phyloP scores from a whole-genome alignment of 2,888 invertebrate species.

The Zonitis immaculata region DNA sequence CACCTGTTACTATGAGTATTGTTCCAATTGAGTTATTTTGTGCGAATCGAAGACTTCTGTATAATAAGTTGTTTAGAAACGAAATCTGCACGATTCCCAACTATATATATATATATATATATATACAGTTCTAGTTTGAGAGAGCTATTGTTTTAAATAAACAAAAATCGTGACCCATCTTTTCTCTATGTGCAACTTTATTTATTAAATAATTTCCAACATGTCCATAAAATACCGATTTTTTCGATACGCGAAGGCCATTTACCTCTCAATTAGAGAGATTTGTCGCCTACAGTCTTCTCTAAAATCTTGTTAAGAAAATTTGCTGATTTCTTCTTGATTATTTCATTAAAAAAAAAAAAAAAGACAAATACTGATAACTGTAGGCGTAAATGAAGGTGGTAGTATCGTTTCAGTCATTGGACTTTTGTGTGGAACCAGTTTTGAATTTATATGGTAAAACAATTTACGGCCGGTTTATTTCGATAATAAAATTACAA shows the following conservation, averaged over 20 bases:
- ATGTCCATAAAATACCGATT: background rate
- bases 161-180: background rate
- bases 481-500: background rate
- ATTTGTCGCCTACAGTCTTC: background rate
- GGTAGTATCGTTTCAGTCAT: background rate
- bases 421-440: background rate
- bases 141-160: background rate
- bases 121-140: background rate
- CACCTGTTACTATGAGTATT: no score
- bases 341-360: background rate
- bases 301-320: background rate
- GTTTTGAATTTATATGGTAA: background rate
- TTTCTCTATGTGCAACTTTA: background rate
- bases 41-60: no score
- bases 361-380: background rate
- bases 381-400: background rate
- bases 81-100: background rate
- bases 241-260: no score
- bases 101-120: no score
- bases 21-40: no score
- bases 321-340: background rate
- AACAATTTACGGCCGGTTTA: background rate
- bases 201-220: background rate
- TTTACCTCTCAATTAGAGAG: background rate
- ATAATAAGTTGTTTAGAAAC: no score